Evolutionary conservation across 2,113 vertebrate genomes (phyloP).

Genomic region (Heteronetta atricapilla): DNA sequence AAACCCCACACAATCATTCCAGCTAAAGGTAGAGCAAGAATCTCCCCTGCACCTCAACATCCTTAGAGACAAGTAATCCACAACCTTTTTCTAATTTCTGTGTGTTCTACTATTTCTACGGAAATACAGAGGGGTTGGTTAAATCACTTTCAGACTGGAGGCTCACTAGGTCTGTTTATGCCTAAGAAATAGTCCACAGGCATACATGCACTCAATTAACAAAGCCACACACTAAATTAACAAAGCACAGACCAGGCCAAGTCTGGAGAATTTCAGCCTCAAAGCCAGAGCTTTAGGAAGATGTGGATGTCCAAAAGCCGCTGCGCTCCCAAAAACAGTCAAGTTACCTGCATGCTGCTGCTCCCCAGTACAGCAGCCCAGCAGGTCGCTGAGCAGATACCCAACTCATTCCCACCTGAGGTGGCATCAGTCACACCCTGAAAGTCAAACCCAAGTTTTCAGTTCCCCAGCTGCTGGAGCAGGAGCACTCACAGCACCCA

Average conservation of each 20-base stretch:
- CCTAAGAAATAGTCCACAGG: background rate
- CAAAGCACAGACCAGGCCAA: background rate
- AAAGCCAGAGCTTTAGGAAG: background rate
- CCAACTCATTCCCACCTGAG: background rate
- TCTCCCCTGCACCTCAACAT: background rate
- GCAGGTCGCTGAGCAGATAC: background rate
- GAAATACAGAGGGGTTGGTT: background rate
- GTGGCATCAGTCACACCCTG: background rate
- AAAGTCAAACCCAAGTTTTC: background rate
- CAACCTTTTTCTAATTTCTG: background rate
- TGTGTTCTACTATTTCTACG: accelerated
- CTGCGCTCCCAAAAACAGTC: background rate
- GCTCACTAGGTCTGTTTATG: background rate
- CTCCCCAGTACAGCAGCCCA: background rate
- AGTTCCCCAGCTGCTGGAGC: background rate
- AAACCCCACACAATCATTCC: accelerated
- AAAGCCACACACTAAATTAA: background rate
- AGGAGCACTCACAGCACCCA: accelerated
- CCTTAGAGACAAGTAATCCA: background rate
- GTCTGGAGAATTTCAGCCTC: background rate
- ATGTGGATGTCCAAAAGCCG: background rate
- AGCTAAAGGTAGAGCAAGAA: background rate
- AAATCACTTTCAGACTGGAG: background rate
- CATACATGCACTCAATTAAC: background rate
- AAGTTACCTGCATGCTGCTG: accelerated